Base-by-base conservation (phyloP, 2,888 invertebrate genomes). In the Ectemnius lituratus region DNA sequence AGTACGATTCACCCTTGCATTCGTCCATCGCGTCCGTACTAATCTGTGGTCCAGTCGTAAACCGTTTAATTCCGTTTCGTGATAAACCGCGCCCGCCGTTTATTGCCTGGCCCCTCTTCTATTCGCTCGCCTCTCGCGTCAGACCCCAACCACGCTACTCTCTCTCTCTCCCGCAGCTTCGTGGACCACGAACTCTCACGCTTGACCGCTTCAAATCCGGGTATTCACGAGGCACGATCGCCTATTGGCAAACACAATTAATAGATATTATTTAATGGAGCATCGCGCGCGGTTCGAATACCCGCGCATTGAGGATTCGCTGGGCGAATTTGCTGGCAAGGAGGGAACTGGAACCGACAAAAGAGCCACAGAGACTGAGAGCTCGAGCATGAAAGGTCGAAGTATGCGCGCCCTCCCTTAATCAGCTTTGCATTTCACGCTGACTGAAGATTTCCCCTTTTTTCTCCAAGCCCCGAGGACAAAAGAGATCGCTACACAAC, bases 41-140 rank as follows among this genome's bases (percentile, higher is more conserved):
- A 90, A 90, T 90, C 90, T 90, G 90, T 88, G 89, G 90, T 89
- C 87, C 89, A 89, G 88, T 90, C 90, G 90, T 90, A 90, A 90
- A 90, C 89, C 90, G 90, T 90, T 90, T 90, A 90, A 90, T 90
- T 90, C 90, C 90, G 90, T 88, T 89, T 89, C 87, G 89, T 88
- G 90, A 90, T 90, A 90, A 90, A 90, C 88, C 88, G 89, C 84
- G 85, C 82, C 85, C 80, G 78, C 83, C 86, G 85, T 90, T 89
- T 89, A 89, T 88, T 86, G 85, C 86, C 82, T 67, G 62, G 52
- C 4, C 78, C 77, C 62, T 69, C 81, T 28, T 67, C 70, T 58
- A 63, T 64, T 74, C 75, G 63, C 67, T 46, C 79, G 37, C 58
- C 65, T 69, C 52, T 52, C 23, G 23, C 23, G 23, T 11, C 52